A percentile compares a stretch with the other conserved stretches of the same genome.
These are phyloP conservation scores for Drosophila cracens DNA, from an alignment of 2,888 invertebrate species.

Conservation along the genomic window DNA sequence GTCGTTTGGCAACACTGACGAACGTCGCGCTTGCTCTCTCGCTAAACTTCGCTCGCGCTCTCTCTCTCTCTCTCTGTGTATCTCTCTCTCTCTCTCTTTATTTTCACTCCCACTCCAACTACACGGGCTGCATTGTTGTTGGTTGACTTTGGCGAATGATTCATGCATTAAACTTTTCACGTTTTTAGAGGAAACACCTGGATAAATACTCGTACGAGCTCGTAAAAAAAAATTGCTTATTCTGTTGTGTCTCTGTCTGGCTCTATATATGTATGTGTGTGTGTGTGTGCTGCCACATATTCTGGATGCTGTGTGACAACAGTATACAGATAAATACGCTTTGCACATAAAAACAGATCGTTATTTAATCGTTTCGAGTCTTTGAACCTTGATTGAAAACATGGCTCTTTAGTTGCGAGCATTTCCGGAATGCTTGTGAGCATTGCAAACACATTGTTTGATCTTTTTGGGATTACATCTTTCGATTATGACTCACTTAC, in stretches of 20 bases:
- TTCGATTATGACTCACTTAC: background rate
- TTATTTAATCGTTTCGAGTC: slow-evolving; percentile 12
- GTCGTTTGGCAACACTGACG: slow-evolving; percentile 53
- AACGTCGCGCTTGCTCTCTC: slow-evolving; percentile 23
- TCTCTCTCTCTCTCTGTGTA: no score
- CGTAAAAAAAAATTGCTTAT: slow-evolving; percentile 28
- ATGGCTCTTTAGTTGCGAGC: background rate
- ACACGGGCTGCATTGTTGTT: slow-evolving; percentile 14
- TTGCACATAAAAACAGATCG: slow-evolving; percentile 12
- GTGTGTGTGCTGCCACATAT: slow-evolving; percentile 21
- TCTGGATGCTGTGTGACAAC: slow-evolving; percentile 48
- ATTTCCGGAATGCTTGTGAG: slow-evolving; percentile 20
- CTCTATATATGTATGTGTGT: background rate
- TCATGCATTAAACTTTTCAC: slow-evolving; percentile 60
- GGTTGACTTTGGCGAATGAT: slow-evolving; percentile 47
- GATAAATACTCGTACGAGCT: slow-evolving; percentile 58
- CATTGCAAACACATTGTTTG: background rate
- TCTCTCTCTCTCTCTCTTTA: background rate
- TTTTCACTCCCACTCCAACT: slow-evolving; percentile 33
- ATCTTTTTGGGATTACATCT: slow-evolving; percentile 1
- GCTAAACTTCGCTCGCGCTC: background rate
- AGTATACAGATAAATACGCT: slow-evolving; percentile 23
- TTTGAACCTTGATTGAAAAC: slow-evolving; percentile 20
- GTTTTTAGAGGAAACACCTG: slow-evolving; percentile 72
- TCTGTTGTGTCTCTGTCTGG: slow-evolving; percentile 9